Evolutionary conservation across 2,888 invertebrate species (phyloP).

Genomic region (Tenthredo scrophulariae): DNA sequence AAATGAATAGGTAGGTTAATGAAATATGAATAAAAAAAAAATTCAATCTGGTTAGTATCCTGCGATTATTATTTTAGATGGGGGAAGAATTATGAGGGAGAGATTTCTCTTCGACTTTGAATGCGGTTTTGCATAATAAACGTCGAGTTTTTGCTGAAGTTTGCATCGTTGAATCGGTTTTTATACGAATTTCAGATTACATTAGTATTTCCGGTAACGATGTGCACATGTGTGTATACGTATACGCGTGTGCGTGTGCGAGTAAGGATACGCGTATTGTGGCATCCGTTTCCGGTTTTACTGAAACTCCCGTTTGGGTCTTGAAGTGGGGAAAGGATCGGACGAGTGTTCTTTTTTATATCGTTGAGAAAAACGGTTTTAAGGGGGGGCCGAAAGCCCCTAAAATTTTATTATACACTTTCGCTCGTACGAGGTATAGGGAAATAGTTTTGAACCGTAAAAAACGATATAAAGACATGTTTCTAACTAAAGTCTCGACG

Average conservation of each 20-base stretch:
- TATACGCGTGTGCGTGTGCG: too few species aligned
- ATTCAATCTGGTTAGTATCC: not conserved
- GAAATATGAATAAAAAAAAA: not conserved
- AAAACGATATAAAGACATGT: not conserved
- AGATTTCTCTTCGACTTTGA: not conserved
- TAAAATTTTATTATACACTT: constrained; percentile 11
- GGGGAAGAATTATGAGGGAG: not conserved
- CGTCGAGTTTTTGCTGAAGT: not conserved
- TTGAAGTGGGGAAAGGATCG: not conserved
- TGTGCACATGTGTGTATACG: not conserved
- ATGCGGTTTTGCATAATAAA: not conserved
- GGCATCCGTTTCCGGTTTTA: not conserved
- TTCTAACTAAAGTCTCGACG: not conserved
- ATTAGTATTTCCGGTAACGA: not conserved
- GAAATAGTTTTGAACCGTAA: constrained; percentile 5
- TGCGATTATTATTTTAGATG: not conserved
- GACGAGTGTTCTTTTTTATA: not conserved
- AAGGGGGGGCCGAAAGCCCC: not conserved
- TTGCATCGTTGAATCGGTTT: not conserved
- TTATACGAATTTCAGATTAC: not conserved
- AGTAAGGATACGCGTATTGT: not conserved
- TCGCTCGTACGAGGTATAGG: not conserved
- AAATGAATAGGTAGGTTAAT: not conserved
- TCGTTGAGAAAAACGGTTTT: constrained; percentile 21
- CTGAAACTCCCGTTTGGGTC: not conserved